Evolutionary conservation across 2,888 invertebrate genomes (phyloP).

Genomic region (Campopleginae sp.): DNA sequence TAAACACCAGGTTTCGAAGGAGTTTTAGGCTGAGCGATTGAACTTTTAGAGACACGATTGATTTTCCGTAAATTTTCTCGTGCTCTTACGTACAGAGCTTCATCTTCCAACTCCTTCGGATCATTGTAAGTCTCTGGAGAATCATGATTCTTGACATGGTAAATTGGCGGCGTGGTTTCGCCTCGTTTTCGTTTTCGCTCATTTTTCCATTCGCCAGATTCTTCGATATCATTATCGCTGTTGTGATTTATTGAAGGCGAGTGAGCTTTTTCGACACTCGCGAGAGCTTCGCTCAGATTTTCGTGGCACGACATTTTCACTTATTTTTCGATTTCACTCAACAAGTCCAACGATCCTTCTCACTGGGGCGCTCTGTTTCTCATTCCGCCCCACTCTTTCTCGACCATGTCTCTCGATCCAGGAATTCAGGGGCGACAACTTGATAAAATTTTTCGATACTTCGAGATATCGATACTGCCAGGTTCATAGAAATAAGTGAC

Average conservation of each 20-base stretch:
- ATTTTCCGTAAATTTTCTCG: conserved; percentile 67
- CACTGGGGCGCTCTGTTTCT: not conserved
- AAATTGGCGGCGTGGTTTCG: conserved; percentile 25
- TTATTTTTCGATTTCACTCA: not conserved
- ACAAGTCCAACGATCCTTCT: not conserved
- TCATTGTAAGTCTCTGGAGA: not conserved
- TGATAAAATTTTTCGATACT: not conserved
- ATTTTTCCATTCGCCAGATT: conserved; percentile 17
- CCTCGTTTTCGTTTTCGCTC: conserved; percentile 7
- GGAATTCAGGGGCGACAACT: conserved; percentile 1
- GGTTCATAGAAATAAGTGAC: not conserved
- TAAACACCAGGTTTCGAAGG: conserved; percentile 67
- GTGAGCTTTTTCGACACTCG: not conserved
- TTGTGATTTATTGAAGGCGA: not conserved
- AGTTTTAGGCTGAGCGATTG: conserved; percentile 57
- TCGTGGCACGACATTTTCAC: conserved; percentile 25
- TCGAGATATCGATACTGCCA: not conserved
- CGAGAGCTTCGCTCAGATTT: not conserved
- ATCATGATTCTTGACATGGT: not conserved
- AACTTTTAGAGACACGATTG: conserved; percentile 67
- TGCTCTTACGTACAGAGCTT: conserved; percentile 53
- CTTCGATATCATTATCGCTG: conserved; percentile 11
- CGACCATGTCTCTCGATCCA: not conserved
- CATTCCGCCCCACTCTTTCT: not conserved
- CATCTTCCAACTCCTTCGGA: conserved; percentile 21